Percentiles rank a stretch among this genome's conserved stretches.
These are phyloP conservation scores for Neomorphus geoffroyi DNA, from an alignment of 2,797 vertebrate genomes.

Conservation along the genomic window DNA sequence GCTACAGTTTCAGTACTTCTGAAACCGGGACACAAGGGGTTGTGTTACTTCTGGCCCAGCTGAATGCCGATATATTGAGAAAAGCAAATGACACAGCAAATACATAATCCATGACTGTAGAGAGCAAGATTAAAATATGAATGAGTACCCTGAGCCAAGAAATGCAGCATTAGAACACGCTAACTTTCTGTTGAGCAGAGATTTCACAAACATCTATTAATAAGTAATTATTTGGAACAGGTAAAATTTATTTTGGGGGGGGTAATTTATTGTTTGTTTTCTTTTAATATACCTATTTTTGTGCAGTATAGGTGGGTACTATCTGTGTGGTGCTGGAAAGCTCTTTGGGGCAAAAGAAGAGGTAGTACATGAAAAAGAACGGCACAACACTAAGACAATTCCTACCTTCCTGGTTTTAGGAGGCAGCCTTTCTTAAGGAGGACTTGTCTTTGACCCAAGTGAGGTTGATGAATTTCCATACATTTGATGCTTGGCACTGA, in stretches of 20 bases:
- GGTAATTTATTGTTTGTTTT: neutral
- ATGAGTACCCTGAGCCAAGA: slow-evolving; percentile 33
- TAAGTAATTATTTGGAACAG: neutral
- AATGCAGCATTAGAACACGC: neutral
- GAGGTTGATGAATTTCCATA: neutral
- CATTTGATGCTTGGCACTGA: neutral
- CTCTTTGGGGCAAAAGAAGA: neutral
- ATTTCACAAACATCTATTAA: neutral
- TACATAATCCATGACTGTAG: slow-evolving; percentile 60
- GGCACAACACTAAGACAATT: neutral
- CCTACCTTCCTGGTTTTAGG: neutral
- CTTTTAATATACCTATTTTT: neutral
- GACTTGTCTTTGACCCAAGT: neutral
- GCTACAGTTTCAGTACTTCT: neutral
- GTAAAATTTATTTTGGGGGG: neutral
- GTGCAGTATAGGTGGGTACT: neutral
- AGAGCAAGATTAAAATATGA: slow-evolving; percentile 55
- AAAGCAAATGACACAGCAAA: slow-evolving; percentile 73
- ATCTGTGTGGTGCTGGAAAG: neutral
- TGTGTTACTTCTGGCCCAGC: slow-evolving; percentile 53
- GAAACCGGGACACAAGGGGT: neutral
- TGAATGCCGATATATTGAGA: slow-evolving; percentile 4
- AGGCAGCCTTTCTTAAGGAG: neutral
- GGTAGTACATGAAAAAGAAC: neutral
- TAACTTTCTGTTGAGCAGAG: neutral